Evolutionary conservation across 2,797 vertebrate genomes (phyloP), one percentile per base, ranked within the genome.

Genomic region (Tangara arthus): DNA sequence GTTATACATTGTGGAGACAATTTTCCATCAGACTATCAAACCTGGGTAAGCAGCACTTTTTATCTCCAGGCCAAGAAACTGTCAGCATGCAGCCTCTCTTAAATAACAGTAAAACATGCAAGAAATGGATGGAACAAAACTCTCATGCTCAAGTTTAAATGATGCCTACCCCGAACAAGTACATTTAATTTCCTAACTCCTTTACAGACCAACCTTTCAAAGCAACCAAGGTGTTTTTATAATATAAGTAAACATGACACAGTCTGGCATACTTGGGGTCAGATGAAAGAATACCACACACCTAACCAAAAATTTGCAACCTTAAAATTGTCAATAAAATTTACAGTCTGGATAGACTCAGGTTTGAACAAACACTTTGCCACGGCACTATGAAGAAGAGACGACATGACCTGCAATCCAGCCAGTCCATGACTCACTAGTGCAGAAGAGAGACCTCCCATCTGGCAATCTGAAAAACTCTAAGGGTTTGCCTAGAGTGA

Each of bases 1-100:
- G 73, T 91, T 90, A 73, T 77, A 90, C 82, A 89, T 73, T 0
- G 2, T 42, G 56, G 70, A 89, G 80, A 90, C 56, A 57, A 82
- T 84, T 90, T 91, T 91, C 87, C 65, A 79, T 47, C 82, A 37
- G 71, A 30, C 47, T 46, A 84, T 64, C 91, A 87, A 96, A 94
- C 73, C 77, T 66, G 71, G 59, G 21, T 32, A 85, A 8, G 64
- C 70, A 93, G 88, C 28, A 80, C 73, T 59, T 95, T 86, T 86
- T 56, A 90, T 70, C 59, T 84, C 53, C 77, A 77, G 78, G 95
- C 94, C 96, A 96, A 95, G 70, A 93, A 95, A 55, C 73, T 89
- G 91, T 93, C 94, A 96, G 80, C 73, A 53, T 9, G 17, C 30
- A 65, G 44, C 21, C 79, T 61, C 79, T 80, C 85, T 92, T 55